These are phyloP conservation scores for Sebastes jordani DNA, from an alignment of 2,797 vertebrate species.

Conservation along the genomic window DNA sequence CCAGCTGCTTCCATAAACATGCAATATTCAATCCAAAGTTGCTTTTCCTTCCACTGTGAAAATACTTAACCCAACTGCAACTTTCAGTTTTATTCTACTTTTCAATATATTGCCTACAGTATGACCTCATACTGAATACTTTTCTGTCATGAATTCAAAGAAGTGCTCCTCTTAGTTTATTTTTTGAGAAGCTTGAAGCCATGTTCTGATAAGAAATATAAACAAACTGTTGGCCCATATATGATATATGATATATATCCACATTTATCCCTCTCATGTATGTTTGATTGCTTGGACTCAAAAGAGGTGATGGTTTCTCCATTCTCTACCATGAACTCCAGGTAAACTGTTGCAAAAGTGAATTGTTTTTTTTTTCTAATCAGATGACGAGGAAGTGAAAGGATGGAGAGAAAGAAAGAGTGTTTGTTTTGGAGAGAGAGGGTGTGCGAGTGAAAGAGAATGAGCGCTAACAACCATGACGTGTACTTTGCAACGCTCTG, in stretches of 20 bases:
- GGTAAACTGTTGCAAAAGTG: conserved; percentile 17
- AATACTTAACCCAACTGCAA: conserved; percentile 57
- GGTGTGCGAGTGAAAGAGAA: conserved; percentile 36
- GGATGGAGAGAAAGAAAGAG: conserved; percentile 1
- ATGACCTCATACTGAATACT: conserved; percentile 49
- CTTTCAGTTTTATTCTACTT: conserved; percentile 40
- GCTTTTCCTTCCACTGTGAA: conserved; percentile 80
- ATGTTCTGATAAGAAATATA: conserved; percentile 55
- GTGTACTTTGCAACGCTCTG: conserved; percentile 74
- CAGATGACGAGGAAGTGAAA: conserved; percentile 12
- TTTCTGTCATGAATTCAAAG: conserved; percentile 59
- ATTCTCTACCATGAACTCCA: conserved; percentile 10
- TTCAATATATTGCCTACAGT: conserved; percentile 60
- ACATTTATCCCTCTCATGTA: conserved; percentile 35
- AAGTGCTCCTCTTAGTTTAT: conserved; percentile 56
- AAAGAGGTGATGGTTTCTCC: conserved; percentile 18
- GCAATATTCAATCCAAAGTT: conserved; percentile 80
- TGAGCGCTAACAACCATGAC: conserved; percentile 58
- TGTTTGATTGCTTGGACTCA: conserved; percentile 46
- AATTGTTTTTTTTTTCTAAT: conserved; percentile 20
- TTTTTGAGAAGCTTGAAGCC: conserved; percentile 73
- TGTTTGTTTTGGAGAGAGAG: conserved; percentile 17
- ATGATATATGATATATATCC: conserved; percentile 36
- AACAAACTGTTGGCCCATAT: conserved; percentile 29
- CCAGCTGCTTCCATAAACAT: conserved; percentile 76